These are phyloP conservation scores for Cyclura pinguis DNA, from an alignment of 2,797 vertebrate species.

Conservation along the genomic window DNA sequence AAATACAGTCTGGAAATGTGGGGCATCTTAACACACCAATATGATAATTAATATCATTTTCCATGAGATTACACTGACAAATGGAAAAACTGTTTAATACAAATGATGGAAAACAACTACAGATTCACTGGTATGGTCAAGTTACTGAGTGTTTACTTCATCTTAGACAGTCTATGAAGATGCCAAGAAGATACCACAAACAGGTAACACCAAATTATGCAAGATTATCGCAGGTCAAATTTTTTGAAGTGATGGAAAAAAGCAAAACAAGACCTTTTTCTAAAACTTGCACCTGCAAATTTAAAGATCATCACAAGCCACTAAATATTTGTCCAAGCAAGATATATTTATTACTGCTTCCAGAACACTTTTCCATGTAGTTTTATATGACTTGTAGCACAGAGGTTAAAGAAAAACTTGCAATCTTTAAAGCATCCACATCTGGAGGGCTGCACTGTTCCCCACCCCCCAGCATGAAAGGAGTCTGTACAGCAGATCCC, in stretches of 20 bases:
- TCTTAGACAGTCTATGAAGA: neutral
- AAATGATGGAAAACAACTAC: neutral
- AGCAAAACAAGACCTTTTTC: constrained; percentile 49
- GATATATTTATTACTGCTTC: neutral
- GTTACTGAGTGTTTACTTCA: neutral
- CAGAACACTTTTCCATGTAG: neutral
- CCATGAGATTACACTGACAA: neutral
- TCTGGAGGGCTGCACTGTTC: neutral
- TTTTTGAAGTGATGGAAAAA: constrained; percentile 5
- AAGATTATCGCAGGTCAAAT: neutral
- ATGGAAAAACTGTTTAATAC: neutral
- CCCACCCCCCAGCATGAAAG: neutral
- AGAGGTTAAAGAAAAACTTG: neutral
- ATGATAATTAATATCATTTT: neutral
- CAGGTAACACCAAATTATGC: neutral
- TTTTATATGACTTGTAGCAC: neutral
- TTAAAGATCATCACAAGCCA: constrained; percentile 14
- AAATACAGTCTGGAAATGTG: too few species aligned
- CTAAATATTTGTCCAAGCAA: neutral
- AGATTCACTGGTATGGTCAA: neutral
- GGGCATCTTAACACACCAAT: too few species aligned
- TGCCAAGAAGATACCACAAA: constrained; percentile 30
- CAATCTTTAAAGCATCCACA: neutral
- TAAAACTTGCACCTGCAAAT: constrained; percentile 38
- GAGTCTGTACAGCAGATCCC: neutral